Percentiles rank a stretch among this genome's conserved stretches.
Evolutionary conservation across 2,797 vertebrate species (phyloP).

Genomic region (Periparus ater): DNA sequence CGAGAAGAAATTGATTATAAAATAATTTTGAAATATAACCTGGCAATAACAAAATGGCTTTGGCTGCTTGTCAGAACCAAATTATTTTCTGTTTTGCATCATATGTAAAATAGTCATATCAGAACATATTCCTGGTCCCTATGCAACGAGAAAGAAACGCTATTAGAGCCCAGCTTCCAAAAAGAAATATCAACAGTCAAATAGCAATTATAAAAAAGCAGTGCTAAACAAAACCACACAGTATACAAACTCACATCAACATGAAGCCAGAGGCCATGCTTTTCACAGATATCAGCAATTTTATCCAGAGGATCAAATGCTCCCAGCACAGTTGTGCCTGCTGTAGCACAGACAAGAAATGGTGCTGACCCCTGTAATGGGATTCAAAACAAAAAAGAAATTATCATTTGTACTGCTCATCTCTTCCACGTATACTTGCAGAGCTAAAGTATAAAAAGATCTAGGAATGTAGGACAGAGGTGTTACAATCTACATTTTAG

Average conservation of each 20-base stretch:
- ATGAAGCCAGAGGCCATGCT: slow-evolving; percentile 78
- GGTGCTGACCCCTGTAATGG: slow-evolving; percentile 79
- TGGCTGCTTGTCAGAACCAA: not conserved
- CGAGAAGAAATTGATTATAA: not conserved
- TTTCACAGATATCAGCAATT: slow-evolving; percentile 81
- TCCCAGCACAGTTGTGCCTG: slow-evolving; percentile 84
- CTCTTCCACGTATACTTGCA: not conserved
- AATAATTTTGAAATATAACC: slow-evolving; percentile 15
- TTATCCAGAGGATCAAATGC: slow-evolving; percentile 86
- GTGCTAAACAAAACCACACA: not conserved
- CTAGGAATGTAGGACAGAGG: not conserved
- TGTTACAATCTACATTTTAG: not conserved
- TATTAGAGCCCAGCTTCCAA: not conserved
- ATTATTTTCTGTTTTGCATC: not conserved
- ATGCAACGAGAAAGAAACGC: not conserved
- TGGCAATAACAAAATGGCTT: not conserved
- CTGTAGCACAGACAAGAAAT: slow-evolving; percentile 84
- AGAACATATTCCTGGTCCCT: not conserved
- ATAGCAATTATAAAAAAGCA: not conserved
- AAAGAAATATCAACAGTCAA: not conserved
- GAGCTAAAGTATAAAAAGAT: not conserved
- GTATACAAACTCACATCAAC: slow-evolving; percentile 77
- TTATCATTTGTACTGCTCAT: not conserved
- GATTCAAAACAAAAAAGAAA: slow-evolving; percentile 28
- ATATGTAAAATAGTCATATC: not conserved